Evolutionary conservation across 2,888 invertebrate species (phyloP).

Genomic region (Baronia brevicornis): DNA sequence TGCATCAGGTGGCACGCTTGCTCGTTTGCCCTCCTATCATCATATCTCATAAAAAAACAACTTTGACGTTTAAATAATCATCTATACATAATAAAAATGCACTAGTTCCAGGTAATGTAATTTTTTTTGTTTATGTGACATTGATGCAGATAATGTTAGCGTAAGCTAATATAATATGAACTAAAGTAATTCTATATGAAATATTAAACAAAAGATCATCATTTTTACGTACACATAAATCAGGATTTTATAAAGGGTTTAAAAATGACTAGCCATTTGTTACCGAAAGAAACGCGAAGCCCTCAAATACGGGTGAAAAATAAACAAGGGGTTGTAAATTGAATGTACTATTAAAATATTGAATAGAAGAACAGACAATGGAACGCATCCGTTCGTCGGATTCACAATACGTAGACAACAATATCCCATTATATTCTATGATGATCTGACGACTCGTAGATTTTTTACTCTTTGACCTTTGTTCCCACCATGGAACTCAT

Average conservation of each 20-base stretch:
- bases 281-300: conserved; percentile 6
- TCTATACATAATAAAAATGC: no score
- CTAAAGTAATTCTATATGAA: no score
- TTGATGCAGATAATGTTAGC: no score
- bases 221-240: not conserved
- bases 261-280: not conserved
- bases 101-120: no score
- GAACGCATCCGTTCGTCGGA: conserved; percentile 27
- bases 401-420: conserved; percentile 30
- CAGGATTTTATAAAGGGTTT: not conserved
- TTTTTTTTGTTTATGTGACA: no score
- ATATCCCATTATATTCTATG: conserved; percentile 31
- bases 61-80: no score
- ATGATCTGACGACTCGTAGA: conserved; percentile 14
- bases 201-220: no score
- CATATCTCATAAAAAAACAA: no score
- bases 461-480: conserved; percentile 20
- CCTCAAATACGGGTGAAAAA: conserved; percentile 28
- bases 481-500: conserved; percentile 6
- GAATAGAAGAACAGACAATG: conserved; percentile 40
- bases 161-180: no score
- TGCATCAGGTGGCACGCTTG: no score
- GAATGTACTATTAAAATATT: conserved; percentile 34
- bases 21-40: no score
- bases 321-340: conserved; percentile 40